Conservation (phyloP, 2,888 invertebrate genomes). For the Shargacucullia verbasci region DNA sequence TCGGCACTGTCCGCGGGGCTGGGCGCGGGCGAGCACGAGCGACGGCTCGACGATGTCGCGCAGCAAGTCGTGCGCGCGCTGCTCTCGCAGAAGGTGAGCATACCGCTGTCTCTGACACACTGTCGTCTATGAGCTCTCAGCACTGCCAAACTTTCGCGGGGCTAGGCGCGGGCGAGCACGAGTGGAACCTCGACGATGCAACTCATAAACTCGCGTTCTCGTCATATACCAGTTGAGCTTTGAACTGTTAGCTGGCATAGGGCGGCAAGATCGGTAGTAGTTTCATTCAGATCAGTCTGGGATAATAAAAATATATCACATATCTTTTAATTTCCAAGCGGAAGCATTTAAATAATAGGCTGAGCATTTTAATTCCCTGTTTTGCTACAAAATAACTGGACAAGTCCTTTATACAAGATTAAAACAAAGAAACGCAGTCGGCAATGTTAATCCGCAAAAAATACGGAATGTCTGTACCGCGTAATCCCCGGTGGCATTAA, state of each 20-base stretch:
- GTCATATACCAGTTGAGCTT: too few species aligned
- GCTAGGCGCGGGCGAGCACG: too few species aligned
- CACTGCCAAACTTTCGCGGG: too few species aligned
- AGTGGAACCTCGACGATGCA: too few species aligned
- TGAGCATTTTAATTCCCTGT: background rate
- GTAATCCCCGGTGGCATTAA: constrained; percentile 82
- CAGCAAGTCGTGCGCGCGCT: constrained; percentile 95
- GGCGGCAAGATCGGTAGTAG: too few species aligned
- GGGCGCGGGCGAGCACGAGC: constrained; percentile 92
- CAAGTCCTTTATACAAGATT: constrained; percentile 46
- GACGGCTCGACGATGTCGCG: constrained; percentile 94
- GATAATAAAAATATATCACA: too few species aligned
- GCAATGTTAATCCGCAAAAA: constrained; percentile 62
- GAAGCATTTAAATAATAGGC: background rate
- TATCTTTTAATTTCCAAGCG: background rate
- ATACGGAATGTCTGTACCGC: constrained; percentile 66
- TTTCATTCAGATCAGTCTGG: too few species aligned
- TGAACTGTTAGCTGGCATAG: too few species aligned
- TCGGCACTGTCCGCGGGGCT: constrained; percentile 74
- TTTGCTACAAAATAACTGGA: constrained; percentile 20
- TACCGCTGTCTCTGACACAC: background rate
- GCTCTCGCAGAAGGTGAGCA: constrained; percentile 93
- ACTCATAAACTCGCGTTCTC: too few species aligned
- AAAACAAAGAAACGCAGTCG: constrained; percentile 51
- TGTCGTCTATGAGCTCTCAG: too few species aligned